Percentiles rank a stretch among this genome's conserved stretches.
phyloP scores from a whole-genome alignment of 2,888 invertebrate genomes.

The Drosophila emarginata region DNA sequence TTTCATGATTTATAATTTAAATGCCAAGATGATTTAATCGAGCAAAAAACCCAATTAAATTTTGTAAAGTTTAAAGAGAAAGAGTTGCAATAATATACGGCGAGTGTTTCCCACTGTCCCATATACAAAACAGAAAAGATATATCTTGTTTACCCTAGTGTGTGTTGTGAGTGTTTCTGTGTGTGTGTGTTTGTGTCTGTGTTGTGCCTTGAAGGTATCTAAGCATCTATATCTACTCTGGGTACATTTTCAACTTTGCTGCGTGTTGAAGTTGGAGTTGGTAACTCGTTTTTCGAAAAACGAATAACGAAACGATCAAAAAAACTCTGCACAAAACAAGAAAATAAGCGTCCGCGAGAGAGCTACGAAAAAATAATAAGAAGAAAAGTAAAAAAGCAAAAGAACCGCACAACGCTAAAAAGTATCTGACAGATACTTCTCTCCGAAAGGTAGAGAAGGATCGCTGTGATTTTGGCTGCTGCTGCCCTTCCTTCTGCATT shows the following conservation, averaged over 20 bases:
- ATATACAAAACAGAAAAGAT: not conserved
- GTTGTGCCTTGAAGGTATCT: conserved; percentile 75
- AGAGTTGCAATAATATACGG: conserved; percentile 15
- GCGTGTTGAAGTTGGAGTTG: conserved; percentile 52
- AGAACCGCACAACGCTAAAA: conserved; percentile 26
- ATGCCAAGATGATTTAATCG: conserved; percentile 15
- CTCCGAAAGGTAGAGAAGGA: conserved; percentile 38
- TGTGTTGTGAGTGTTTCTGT: not conserved
- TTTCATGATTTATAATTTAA: conserved; percentile 12
- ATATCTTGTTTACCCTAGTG: conserved; percentile 18
- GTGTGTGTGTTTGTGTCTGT: conserved; percentile 36
- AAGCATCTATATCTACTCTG: conserved; percentile 65
- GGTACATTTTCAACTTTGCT: conserved; percentile 49
- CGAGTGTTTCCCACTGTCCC: conserved; percentile 17
- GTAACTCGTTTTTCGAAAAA: conserved; percentile 71
- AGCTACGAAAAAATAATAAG: conserved; percentile 49
- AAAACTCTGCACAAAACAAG: conserved; percentile 58
- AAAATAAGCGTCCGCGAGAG: conserved; percentile 48
- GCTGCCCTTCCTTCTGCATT: conserved; percentile 65
- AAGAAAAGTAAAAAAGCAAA: conserved; percentile 43
- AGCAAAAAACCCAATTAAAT: conserved; percentile 26
- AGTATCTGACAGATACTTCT: conserved; percentile 38
- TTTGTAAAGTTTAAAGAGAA: conserved; percentile 30
- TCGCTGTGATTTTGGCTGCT: conserved; percentile 39
- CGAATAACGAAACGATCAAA: conserved; percentile 40